A percentile compares a stretch with the other conserved stretches of the same genome.
phyloP scores from a whole-genome alignment of 1,140 invertebrate genomes.

The Ooceraea biroi region DNA sequence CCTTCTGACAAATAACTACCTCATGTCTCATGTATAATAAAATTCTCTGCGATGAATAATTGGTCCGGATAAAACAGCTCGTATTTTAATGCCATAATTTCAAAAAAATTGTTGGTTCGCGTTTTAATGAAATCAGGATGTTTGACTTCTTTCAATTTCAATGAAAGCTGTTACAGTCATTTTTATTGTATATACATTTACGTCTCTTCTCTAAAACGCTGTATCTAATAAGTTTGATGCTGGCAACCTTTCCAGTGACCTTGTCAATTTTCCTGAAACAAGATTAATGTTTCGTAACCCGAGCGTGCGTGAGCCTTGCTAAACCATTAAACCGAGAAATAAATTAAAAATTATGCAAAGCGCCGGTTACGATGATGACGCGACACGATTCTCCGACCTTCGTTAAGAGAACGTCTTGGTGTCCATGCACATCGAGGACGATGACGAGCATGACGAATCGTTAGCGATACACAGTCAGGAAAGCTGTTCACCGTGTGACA shows the following conservation, averaged over 20 bases:
- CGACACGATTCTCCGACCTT: slow-evolving; percentile 24
- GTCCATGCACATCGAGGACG: slow-evolving; percentile 5
- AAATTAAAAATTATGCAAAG: slow-evolving; percentile 42
- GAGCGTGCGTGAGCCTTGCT: background rate
- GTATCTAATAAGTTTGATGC: background rate
- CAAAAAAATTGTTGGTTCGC: no score
- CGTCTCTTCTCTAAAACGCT: background rate
- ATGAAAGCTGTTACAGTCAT: background rate
- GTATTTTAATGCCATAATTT: no score
- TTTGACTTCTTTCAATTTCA: background rate
- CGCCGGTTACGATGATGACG: slow-evolving; percentile 42
- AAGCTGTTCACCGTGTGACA: slow-evolving; percentile 4
- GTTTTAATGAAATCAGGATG: background rate
- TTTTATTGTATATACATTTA: background rate
- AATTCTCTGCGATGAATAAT: no score
- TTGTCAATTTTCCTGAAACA: no score
- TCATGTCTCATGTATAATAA: no score
- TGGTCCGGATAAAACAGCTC: no score
- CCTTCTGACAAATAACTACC: background rate
- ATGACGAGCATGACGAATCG: slow-evolving; percentile 48
- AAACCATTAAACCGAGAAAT: background rate
- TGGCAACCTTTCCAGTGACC: background rate
- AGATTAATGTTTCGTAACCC: background rate
- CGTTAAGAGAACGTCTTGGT: slow-evolving; percentile 9
- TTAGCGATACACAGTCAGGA: background rate